Evolutionary conservation across 2,888 invertebrate species (phyloP).

Genomic region (Ferrisia virgata): DNA sequence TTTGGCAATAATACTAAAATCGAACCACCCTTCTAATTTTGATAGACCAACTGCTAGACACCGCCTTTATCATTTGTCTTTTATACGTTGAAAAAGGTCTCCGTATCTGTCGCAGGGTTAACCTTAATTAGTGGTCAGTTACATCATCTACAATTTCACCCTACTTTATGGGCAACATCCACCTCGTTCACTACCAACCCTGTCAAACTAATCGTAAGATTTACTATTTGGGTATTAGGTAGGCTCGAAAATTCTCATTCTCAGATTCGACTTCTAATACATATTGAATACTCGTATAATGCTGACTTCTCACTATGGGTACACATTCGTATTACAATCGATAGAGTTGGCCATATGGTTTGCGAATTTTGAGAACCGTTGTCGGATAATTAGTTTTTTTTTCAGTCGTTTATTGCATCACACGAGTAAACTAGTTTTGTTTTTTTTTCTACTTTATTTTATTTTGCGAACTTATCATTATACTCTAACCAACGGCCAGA

Average conservation of each 20-base stretch:
- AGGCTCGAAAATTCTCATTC: neutral
- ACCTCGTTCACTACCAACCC: neutral
- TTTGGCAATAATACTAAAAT: neutral
- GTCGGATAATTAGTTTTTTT: neutral
- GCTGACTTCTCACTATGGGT: too few relatives aligned
- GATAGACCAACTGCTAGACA: neutral
- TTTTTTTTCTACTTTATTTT: neutral
- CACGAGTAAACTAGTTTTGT: neutral
- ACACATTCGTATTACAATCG: too few relatives aligned
- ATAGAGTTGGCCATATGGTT: neutral
- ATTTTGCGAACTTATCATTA: slow-evolving; percentile 13
- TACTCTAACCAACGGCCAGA: slow-evolving; percentile 5
- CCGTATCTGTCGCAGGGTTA: neutral
- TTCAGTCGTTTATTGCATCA: slow-evolving; percentile 1
- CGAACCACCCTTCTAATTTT: slow-evolving; percentile 30
- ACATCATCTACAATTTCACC: neutral
- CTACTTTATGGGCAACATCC: neutral
- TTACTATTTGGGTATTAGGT: neutral
- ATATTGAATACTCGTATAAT: too few relatives aligned
- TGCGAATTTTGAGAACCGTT: slow-evolving; percentile 4
- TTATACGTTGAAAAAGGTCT: slow-evolving; percentile 3
- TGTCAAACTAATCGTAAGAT: neutral
- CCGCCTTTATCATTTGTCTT: slow-evolving; percentile 2
- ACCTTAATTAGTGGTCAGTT: slow-evolving; percentile 17
- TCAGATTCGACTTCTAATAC: too few relatives aligned